Percentiles rank a stretch among this genome's conserved stretches.
phyloP scores from a whole-genome alignment of 2,888 invertebrate genomes.

The Alcis repandata region DNA sequence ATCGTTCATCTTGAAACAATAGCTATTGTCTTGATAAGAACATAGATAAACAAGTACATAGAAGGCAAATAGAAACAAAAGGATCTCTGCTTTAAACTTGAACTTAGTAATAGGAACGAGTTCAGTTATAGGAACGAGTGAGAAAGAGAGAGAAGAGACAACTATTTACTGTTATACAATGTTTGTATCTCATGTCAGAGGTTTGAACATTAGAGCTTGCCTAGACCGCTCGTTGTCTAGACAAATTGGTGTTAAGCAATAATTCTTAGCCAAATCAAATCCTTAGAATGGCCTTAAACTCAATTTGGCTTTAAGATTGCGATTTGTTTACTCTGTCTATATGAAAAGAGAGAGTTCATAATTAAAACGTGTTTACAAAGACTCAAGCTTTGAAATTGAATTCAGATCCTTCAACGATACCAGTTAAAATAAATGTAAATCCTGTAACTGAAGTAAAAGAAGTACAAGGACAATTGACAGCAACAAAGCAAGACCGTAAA shows the following conservation, averaged over 20 bases:
- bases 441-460: background rate
- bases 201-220: too few species aligned
- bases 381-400: background rate
- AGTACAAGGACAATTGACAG: background rate
- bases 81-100: slow-evolving; percentile 10
- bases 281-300: background rate
- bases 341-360: too few species aligned
- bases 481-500: background rate
- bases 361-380: too few species aligned
- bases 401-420: background rate
- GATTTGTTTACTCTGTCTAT: too few species aligned
- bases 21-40: slow-evolving; percentile 28
- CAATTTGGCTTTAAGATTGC: background rate
- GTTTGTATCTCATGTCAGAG: background rate
- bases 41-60: background rate
- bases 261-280: background rate
- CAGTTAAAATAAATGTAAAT: background rate
- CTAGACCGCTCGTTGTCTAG: too few species aligned
- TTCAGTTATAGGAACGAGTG: background rate
- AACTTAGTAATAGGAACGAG: slow-evolving; percentile 15
- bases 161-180: background rate
- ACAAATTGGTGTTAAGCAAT: too few species aligned
- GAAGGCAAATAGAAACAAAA: slow-evolving; percentile 18
- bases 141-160: background rate
- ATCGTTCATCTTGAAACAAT: slow-evolving; percentile 29